Evolutionary conservation across 1,140 invertebrate species (phyloP), one percentile per base, ranked within the genome.

Genomic region (Zeugodacus cucurbitae): DNA sequence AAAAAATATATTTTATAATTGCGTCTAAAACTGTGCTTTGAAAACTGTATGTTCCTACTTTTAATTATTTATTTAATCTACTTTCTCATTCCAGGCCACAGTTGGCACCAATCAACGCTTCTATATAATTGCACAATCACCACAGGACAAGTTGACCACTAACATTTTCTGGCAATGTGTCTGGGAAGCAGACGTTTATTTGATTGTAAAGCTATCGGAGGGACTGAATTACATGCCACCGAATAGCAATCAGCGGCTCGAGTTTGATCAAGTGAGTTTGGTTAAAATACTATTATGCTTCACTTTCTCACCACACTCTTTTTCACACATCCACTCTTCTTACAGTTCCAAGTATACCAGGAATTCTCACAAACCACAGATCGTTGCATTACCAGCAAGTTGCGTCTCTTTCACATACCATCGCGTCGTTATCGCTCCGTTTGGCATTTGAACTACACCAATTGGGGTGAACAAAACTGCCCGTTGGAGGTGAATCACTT

Each of bases 71-170:
- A 41, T 7, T 41, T 41, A 7, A 41, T 41, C 7, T 41, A 41
- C 20, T 17, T 54, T 54, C 48, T 4, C 14, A 85, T 41, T 62
- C 0, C 8, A 96, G 96, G 96, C 96, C 89, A 96, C 96, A 34
- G 96, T 97, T 48, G 96, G 96, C 89, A 95, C 94, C 89, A 95
- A 95, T 88, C 96, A 97, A 90, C 94, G 96, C 48, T 97, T 97
- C 93, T 98, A 98, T 93, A 97, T 98, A 87, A 96, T 97, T 44
- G 96, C 96, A 17, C 97, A 98, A 92, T 96, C 96, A 26, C 97
- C 97, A 14, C 91, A 92, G 87, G 90, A 91, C 48, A 87, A 90
- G 29, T 87, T 90, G 8, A 93, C 91, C 11, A 92, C 92, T 90
- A 88, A 91, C 64, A 94, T 95, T 90, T 96, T 98, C 92, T 99